Evolutionary conservation across 2,888 invertebrate genomes (phyloP), one percentile per base, ranked within the genome.

Genomic region (Gymnosoma rotundatum): DNA sequence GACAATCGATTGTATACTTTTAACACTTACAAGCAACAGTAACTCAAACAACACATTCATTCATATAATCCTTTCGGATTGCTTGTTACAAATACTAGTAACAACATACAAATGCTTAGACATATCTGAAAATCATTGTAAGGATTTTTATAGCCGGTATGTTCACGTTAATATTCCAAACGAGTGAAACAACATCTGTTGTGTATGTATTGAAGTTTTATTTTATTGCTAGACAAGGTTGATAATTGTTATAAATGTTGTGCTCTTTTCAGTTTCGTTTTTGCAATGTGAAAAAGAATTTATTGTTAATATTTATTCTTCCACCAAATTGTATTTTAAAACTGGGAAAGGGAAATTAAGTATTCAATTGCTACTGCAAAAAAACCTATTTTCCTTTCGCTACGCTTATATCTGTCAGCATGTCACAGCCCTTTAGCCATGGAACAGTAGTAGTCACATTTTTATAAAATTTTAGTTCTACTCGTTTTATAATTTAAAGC

Each of bases 1-100:
- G 83, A 81, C 81, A 81, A 84, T 81, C 69, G 83, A 84, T 84
- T 84, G 74, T 78, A 84, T 69, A 73, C 78, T 80, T 76, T 80
- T 58, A 78, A 60, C 64, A 32, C 8, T 6, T 32, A 52, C 64
- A 70, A 58, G 25, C 52, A 70, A 64, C 48, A 76, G 42, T 32
- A 8, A 12, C 12, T 42, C 20, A 18, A 45, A 36, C 10, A 61
- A 56, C 38, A 72, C 25, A 60, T 58, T 56, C 18, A 52, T 72
- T 66, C 66, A 78, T 54, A 67, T 78, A 64, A 58, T 25, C 4
- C 70, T 75, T 69, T 8, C 20, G 63, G 56, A 63, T 25, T 63
- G 21, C 48, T 73, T 69, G 56, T 64, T 54, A 69, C 21, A 58
- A 16, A 38, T 21, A 56, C 52, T 12, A 20, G 42, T 56, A 45